phyloP scores from a whole-genome alignment of 1,140 invertebrate genomes.

The Penaeus vannamei region DNA sequence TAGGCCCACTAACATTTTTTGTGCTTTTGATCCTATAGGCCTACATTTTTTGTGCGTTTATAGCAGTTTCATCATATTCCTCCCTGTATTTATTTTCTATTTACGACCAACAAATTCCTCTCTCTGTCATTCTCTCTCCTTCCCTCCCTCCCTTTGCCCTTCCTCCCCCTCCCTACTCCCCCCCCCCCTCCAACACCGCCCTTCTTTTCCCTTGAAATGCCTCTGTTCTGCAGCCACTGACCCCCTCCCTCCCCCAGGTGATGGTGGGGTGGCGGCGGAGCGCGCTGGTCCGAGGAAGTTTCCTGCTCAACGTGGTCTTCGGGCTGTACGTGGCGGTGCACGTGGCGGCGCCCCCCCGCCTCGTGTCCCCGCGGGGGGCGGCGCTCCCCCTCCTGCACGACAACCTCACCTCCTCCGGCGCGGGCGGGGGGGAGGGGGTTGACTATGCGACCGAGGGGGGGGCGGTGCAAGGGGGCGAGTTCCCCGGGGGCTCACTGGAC shows the following conservation, averaged over 20 bases:
- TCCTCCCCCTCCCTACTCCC: not conserved
- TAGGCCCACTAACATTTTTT: not conserved
- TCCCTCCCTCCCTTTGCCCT: not conserved
- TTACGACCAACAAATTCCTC: not conserved
- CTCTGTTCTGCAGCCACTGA: too few species aligned
- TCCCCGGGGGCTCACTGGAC: constrained; percentile 15
- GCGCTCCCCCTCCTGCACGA: constrained; percentile 56
- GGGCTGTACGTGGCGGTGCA: constrained; percentile 65
- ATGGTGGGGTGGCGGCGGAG: constrained; percentile 65
- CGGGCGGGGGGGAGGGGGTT: constrained; percentile 8
- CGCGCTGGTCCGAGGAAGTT: constrained; percentile 65
- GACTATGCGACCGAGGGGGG: not conserved
- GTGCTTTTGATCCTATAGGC: not conserved
- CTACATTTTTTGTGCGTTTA: not conserved
- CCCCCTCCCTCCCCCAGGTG: constrained; percentile 41
- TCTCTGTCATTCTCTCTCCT: not conserved
- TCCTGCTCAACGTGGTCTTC: constrained; percentile 66
- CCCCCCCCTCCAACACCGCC: not conserved
- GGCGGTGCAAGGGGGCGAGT: not conserved
- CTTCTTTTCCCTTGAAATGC: not conserved
- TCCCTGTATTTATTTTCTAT: not conserved
- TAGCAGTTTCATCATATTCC: not conserved
- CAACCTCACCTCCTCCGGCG: constrained; percentile 62
- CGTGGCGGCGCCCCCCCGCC: constrained; percentile 51
- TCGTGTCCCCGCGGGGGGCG: constrained; percentile 43